phyloP scores from a whole-genome alignment of 1,140 invertebrate species.

The Achatina immaculata region DNA sequence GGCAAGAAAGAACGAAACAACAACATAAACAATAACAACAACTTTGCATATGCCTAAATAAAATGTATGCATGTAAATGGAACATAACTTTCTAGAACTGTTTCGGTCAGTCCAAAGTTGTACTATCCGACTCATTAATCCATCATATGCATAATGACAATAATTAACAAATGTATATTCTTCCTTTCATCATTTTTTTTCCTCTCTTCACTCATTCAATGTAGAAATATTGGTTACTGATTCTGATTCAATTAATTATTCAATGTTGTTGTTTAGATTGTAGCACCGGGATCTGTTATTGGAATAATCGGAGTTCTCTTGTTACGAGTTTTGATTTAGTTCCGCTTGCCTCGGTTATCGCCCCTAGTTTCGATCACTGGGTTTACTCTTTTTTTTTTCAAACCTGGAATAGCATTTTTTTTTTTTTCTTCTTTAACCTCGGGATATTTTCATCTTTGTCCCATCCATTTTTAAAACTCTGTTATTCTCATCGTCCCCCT shows the following conservation, averaged over 20 bases:
- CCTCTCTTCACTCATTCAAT: too few species aligned
- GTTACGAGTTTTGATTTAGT: background rate
- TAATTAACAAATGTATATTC: too few species aligned
- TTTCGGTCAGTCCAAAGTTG: too few species aligned
- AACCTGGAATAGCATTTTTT: background rate
- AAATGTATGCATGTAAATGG: too few species aligned
- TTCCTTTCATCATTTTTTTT: too few species aligned
- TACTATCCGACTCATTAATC: too few species aligned
- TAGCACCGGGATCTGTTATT: background rate
- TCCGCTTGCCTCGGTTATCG: background rate
- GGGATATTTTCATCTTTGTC: background rate
- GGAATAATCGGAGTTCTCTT: background rate
- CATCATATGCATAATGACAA: too few species aligned
- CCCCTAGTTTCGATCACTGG: background rate
- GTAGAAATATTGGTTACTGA: too few species aligned
- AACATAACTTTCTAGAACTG: too few species aligned
- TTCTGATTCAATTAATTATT: background rate
- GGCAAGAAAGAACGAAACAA: too few species aligned
- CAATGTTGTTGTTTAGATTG: background rate
- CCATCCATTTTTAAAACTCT: slow-evolving; percentile 3
- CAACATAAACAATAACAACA: too few species aligned
- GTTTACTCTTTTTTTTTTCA: background rate
- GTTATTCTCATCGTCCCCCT: background rate
- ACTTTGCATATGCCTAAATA: too few species aligned
- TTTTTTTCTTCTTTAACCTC: background rate